Percentiles rank a stretch among this genome's conserved stretches.
Conservation (phyloP, 1,140 invertebrate species). For the Panagrolaimus sp. region DNA sequence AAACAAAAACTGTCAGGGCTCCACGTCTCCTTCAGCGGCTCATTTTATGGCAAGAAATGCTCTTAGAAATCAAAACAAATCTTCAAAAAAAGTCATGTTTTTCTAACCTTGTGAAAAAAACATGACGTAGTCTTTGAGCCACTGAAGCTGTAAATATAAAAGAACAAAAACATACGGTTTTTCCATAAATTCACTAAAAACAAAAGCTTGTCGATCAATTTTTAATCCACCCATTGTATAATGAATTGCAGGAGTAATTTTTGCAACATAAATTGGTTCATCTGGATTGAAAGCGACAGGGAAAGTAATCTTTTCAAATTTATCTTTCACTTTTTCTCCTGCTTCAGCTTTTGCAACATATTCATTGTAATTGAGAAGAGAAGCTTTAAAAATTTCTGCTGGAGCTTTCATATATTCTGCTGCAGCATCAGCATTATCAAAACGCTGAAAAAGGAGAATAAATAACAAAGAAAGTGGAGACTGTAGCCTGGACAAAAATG, state of each 20-base stretch:
- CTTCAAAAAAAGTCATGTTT: too few species aligned
- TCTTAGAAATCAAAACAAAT: too few species aligned
- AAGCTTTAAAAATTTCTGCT: constrained; percentile 25
- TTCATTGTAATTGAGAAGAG: constrained; percentile 50
- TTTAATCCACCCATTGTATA: constrained; percentile 59
- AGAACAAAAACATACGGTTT: too few species aligned
- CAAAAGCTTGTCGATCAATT: constrained; percentile 48
- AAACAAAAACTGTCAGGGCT: too few species aligned
- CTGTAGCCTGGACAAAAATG: too few species aligned
- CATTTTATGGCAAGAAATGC: too few species aligned
- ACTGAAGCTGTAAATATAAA: too few species aligned
- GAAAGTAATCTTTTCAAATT: constrained; percentile 55
- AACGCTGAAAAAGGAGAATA: constrained; percentile 34
- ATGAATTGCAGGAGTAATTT: constrained; percentile 57
- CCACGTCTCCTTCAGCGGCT: too few species aligned
- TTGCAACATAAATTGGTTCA: constrained; percentile 51
- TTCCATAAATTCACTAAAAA: constrained; percentile 51
- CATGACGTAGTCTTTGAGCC: too few species aligned
- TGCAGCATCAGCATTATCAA: constrained; percentile 43
- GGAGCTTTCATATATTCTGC: constrained; percentile 38
- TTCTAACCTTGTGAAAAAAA: too few species aligned
- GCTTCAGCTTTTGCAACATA: constrained; percentile 23
- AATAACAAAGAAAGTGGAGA: too few species aligned
- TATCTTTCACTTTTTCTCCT: constrained; percentile 37
- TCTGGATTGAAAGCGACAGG: constrained; percentile 44